These are phyloP conservation scores for rabbit (Oryctolagus cuniculus) DNA, from an alignment of 2,113 vertebrate species.

Conservation along the genomic window mOryCun1.1 NC_091440.1:12164501-12165000, in stretches of 20 bases:
- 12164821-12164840: not conserved
- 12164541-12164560: too few relatives aligned
- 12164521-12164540: not conserved
- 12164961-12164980: not conserved
- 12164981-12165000: too few relatives aligned
- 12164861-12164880: not conserved
- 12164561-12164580: not conserved
- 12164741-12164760: not conserved
- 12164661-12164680: not conserved
- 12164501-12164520: too few relatives aligned
- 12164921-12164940: not conserved
- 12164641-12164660: not conserved
- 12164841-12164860: not conserved
- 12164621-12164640: not conserved
- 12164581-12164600: not conserved
- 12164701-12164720: not conserved
- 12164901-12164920: fast-evolving
- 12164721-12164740: not conserved
- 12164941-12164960: not conserved
- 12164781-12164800: not conserved
- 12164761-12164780: not conserved
- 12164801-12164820: too few relatives aligned
- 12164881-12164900: too few relatives aligned
- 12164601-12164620: not conserved
- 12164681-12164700: not conserved